Conservation (phyloP, 2,888 invertebrate species). For the Troglohyphantes excavatus region DNA sequence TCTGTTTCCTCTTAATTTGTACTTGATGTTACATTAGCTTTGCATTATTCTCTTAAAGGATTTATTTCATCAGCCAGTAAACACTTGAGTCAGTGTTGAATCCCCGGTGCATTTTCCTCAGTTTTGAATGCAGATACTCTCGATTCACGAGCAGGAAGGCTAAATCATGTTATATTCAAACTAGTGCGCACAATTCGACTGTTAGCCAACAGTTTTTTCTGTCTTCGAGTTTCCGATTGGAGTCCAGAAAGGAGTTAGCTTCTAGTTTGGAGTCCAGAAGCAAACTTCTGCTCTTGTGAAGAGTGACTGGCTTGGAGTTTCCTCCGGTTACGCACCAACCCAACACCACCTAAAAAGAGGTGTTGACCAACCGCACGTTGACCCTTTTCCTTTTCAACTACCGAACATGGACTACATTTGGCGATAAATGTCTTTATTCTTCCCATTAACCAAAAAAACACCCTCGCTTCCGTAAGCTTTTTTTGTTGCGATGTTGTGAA, state of each 20-base stretch:
- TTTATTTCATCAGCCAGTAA: constrained; percentile 15
- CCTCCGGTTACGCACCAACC: constrained; percentile 74
- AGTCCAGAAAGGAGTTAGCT: neutral
- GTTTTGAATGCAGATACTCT: constrained; percentile 58
- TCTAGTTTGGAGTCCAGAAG: constrained; percentile 43
- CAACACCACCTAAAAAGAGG: no score
- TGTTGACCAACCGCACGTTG: constrained; percentile 77
- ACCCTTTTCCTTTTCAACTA: constrained; percentile 50
- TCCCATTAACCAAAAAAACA: no score
- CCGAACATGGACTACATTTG: constrained; percentile 36
- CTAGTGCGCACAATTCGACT: neutral
- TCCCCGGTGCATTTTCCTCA: constrained; percentile 66
- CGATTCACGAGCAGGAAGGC: constrained; percentile 60
- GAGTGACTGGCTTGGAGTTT: constrained; percentile 43
- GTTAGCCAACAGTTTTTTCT: neutral
- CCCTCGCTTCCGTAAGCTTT: no score
- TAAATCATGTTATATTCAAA: constrained; percentile 43
- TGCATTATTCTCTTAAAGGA: neutral
- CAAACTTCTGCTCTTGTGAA: constrained; percentile 57
- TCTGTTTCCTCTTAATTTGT: neutral
- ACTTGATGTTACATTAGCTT: neutral
- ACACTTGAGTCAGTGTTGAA: constrained; percentile 54
- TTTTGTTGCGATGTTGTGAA: no score
- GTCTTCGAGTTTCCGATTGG: neutral
- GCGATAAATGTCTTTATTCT: constrained; percentile 3